These are phyloP conservation scores for Conomelus anceps DNA, from an alignment of 2,888 invertebrate species.

Conservation along the genomic window DNA sequence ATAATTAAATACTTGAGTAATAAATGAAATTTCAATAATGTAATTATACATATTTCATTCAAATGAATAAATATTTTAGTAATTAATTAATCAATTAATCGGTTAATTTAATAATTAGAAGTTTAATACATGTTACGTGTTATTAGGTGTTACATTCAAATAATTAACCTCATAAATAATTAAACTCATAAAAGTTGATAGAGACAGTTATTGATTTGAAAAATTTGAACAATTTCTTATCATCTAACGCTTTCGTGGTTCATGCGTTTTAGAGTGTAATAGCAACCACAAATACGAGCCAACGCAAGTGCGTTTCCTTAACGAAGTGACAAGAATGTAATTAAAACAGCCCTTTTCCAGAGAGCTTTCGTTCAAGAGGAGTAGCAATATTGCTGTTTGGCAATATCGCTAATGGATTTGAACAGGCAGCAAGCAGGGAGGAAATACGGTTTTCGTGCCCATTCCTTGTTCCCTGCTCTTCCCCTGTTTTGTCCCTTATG, in stretches of 20 bases:
- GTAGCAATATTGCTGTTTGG: background rate
- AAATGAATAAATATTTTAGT: too few relatives aligned
- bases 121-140: too few relatives aligned
- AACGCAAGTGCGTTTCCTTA: background rate
- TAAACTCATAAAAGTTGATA: too few relatives aligned
- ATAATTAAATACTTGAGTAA: too few relatives aligned
- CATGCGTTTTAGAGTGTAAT: too few relatives aligned
- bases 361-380: background rate
- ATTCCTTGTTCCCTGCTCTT: background rate
- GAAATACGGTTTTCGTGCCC: background rate
- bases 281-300: background rate
- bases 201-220: background rate
- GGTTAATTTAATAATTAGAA: too few relatives aligned
- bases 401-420: background rate
- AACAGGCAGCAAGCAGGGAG: background rate
- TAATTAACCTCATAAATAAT: too few relatives aligned
- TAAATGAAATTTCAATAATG: too few relatives aligned
- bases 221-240: background rate
- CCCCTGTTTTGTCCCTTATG: background rate
- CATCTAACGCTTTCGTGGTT: too few relatives aligned
- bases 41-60: too few relatives aligned
- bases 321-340: background rate
- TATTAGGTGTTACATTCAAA: too few relatives aligned
- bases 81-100: too few relatives aligned
- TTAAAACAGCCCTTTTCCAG: background rate